Conservation (phyloP, 2,797 vertebrate species). For the Hybognathus amarus region DNA sequence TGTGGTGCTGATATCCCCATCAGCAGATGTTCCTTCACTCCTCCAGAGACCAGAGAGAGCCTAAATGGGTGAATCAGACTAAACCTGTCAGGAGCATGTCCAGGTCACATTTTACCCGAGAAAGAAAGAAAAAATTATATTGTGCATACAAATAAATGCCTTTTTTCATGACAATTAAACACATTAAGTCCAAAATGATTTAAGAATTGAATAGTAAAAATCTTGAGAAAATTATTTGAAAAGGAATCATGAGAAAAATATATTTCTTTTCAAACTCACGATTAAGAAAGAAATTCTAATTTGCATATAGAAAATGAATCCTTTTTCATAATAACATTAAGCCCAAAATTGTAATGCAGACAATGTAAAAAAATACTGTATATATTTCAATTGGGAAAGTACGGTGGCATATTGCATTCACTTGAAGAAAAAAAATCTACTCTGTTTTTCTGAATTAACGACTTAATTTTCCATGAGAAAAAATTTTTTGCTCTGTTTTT, state of each 20-base stretch:
- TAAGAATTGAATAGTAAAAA: no score
- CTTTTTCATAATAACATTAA: not conserved
- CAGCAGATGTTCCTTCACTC: slow-evolving; percentile 53
- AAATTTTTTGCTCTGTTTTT: no score
- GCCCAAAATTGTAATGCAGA: not conserved
- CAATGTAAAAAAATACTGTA: not conserved
- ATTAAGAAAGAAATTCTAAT: not conserved
- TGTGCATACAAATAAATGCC: not conserved
- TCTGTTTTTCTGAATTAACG: no score
- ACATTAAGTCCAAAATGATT: not conserved
- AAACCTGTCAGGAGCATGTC: slow-evolving; percentile 10
- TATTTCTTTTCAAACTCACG: not conserved
- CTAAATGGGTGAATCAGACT: not conserved
- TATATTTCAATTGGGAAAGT: not conserved
- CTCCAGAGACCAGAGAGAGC: not conserved
- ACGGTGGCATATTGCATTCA: no score
- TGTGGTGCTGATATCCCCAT: slow-evolving; percentile 9
- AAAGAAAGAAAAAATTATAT: not conserved
- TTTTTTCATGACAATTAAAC: not conserved
- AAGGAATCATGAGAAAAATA: not conserved
- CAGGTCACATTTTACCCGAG: slow-evolving; percentile 1
- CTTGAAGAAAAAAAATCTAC: no score
- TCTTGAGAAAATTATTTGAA: not conserved
- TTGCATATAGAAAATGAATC: not conserved
- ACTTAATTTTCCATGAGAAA: no score